Conservation (phyloP, 2,888 invertebrate species). For the Neoscelio sp. region DNA sequence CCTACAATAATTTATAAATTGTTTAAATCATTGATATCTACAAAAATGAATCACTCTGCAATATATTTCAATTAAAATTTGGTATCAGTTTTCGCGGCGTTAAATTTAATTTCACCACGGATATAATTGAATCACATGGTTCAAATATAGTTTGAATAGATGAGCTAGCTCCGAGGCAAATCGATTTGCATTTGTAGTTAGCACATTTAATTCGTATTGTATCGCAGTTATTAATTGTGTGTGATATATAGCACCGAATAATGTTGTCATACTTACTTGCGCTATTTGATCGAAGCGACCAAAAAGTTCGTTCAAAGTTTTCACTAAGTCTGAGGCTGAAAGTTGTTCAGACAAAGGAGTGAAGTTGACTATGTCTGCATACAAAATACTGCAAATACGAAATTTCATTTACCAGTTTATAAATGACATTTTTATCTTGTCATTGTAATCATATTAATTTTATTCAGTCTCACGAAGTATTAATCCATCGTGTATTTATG, state of each 20-base stretch:
- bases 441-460: too few relatives aligned
- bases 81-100: constrained; percentile 25
- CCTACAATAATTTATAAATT: too few relatives aligned
- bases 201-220: constrained; percentile 33
- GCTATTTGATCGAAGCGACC: constrained; percentile 99
- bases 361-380: constrained; percentile 99
- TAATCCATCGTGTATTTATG: too few relatives aligned
- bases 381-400: constrained; percentile 89
- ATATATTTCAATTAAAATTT: background rate
- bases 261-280: constrained; percentile 88
- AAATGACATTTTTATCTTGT: too few relatives aligned
- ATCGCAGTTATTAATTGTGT: constrained; percentile 5
- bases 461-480: too few relatives aligned
- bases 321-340: constrained; percentile 96
- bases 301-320: constrained; percentile 97
- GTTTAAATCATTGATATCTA: too few relatives aligned
- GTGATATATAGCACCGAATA: background rate
- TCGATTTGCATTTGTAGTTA: constrained; percentile 30
- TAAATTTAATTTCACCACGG: constrained; percentile 27
- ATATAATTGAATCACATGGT: constrained; percentile 35
- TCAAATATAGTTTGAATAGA: constrained; percentile 27
- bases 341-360: constrained; percentile 97
- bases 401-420: background rate
- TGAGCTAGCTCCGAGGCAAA: constrained; percentile 28
- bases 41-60: too few relatives aligned